Evolutionary conservation across 2,113 vertebrate genomes (phyloP), one percentile per base, ranked within the genome.

Genomic region (Engraulis encrasicolus): DNA sequence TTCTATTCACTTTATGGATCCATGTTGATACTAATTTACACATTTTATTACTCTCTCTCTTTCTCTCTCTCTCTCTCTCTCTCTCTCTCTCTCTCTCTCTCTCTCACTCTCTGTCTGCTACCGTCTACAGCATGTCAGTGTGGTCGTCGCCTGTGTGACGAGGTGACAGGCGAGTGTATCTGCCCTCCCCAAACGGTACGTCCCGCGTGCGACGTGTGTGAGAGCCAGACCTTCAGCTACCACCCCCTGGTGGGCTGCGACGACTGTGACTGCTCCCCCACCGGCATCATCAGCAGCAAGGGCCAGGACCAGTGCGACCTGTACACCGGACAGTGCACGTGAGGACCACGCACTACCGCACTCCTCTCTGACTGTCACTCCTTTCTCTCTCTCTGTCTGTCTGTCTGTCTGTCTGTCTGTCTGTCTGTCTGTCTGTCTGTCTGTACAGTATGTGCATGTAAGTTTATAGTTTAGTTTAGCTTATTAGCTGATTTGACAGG

Each of bases 221-320:
- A 96, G 86, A 84, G 78, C 5, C 91, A 95, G 37, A 94, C 95
- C 38, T 99, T 97, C 91, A 95, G 94, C 91, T 99, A 95, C 88
- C 98, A 99, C 86, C 96, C 98, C 0, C 40, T 96, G 85, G 88
- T 92, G 5, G 98, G 98, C 90, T 99, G 98, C 0, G 94, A 97
- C 85, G 91, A 87, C 86, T 99, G 98, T 84, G 96, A 95, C 82
- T 99, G 98, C 88, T 97, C 97, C 23, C 88, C 86, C 12, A 86
- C 4, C 2, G 98, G 98, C 78, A 78, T 95, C 0, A 0, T 85
- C 1, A 48, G 80, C n/a, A 83, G 54, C 0, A 81, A 88, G 2
- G 89, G 77, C n/a, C n/a, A n/a, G n/a, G n/a, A n/a, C n/a, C 93
- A 95, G n/a, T 99, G 98, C 78, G 91, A 97, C 89, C 87, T 45